These are phyloP conservation scores for Ciconia stormi DNA, from an alignment of 2,113 vertebrate species.

Conservation along the genomic window DNA sequence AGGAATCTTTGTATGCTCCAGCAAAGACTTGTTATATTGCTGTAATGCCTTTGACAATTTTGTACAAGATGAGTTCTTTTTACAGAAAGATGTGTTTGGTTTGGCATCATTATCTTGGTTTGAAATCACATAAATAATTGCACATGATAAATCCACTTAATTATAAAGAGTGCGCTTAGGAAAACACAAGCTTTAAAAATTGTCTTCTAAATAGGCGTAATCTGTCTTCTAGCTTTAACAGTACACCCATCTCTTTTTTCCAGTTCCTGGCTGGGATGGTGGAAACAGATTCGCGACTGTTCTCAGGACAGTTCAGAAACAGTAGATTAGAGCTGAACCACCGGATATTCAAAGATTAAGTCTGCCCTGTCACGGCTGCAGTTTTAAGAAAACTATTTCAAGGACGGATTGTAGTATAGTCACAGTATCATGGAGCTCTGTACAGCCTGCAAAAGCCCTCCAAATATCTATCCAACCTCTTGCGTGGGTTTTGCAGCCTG, in stretches of 20 bases:
- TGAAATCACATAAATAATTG: background rate
- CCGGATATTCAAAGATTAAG: background rate
- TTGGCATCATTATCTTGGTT: background rate
- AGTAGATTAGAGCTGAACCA: background rate
- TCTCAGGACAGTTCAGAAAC: background rate
- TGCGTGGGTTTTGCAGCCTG: background rate
- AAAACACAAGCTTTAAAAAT: background rate
- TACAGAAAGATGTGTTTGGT: background rate
- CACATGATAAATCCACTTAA: background rate
- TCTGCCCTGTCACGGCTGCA: background rate
- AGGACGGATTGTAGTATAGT: background rate
- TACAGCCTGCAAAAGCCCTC: background rate
- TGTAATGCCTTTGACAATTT: background rate
- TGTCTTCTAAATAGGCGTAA: background rate
- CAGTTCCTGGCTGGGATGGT: background rate
- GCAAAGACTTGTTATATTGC: background rate
- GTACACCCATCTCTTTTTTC: background rate
- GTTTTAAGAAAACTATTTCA: background rate
- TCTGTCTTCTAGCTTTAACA: background rate
- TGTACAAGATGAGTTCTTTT: background rate
- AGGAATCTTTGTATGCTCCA: background rate
- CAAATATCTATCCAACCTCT: background rate
- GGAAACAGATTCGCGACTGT: background rate
- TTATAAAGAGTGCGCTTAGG: background rate
- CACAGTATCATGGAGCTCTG: background rate